Percentiles rank a stretch among this genome's conserved stretches.
Conservation (phyloP, 2,113 vertebrate species). For the Aldabrachelys gigantea region DNA sequence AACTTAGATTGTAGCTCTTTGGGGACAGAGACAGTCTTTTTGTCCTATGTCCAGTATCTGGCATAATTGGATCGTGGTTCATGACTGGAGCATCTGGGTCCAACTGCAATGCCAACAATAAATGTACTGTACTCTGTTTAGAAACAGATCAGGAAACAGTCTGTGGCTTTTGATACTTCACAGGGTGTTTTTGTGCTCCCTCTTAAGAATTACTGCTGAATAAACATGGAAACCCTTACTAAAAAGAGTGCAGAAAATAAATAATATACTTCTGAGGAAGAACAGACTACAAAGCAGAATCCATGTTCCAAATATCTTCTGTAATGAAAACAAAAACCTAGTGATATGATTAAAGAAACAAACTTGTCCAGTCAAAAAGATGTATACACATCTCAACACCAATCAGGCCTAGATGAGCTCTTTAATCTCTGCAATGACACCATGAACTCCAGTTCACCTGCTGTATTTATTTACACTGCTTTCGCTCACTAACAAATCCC, state of each 20-base stretch:
- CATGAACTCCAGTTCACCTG: conserved; percentile 78
- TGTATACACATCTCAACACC: conserved; percentile 49
- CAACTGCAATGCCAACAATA: neutral
- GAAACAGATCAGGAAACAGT: neutral
- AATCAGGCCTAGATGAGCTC: conserved; percentile 67
- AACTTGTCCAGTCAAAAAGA: conserved; percentile 47
- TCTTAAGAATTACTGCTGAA: neutral
- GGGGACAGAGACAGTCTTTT: neutral
- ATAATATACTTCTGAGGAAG: neutral
- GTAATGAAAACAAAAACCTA: conserved; percentile 9
- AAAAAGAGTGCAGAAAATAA: neutral
- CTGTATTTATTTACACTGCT: conserved; percentile 76
- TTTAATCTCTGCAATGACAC: conserved; percentile 73
- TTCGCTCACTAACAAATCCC: conserved; percentile 68
- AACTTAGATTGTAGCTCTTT: neutral
- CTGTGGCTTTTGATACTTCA: neutral
- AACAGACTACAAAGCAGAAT: neutral
- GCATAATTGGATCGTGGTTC: neutral
- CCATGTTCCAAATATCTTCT: neutral
- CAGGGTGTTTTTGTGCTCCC: neutral
- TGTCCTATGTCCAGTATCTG: neutral
- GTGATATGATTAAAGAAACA: conserved; percentile 9
- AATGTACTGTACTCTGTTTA: neutral
- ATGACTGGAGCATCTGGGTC: neutral
- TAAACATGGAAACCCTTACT: neutral